These are phyloP conservation scores for Struthidea cinerea DNA, from an alignment of 2,113 vertebrate species.

Conservation along the genomic window DNA sequence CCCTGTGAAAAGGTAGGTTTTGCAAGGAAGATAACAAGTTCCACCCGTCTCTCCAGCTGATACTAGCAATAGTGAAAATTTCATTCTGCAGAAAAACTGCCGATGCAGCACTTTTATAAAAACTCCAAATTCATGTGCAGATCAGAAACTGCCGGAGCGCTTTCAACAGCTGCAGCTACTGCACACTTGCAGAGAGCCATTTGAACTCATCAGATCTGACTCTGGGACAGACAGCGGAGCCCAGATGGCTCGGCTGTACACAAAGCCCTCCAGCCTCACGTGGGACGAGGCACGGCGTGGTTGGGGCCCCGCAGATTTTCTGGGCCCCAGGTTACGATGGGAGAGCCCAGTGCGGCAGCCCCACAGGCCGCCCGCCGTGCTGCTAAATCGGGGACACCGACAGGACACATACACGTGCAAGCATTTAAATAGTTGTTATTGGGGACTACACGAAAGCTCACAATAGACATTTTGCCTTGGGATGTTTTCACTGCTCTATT, in stretches of 20 bases:
- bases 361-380: fast-evolving
- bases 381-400: fast-evolving
- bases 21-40: conserved; percentile 12
- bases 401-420: not conserved
- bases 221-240: not conserved
- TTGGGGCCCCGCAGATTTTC: not conserved
- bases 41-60: conserved; percentile 35
- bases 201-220: not conserved
- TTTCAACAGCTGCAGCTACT: conserved; percentile 45
- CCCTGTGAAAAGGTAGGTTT: conserved; percentile 18
- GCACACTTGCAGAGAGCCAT: not conserved
- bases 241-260: not conserved
- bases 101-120: conserved; percentile 42
- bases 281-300: not conserved
- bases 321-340: not conserved
- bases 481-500: conserved; percentile 12
- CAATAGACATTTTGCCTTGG: not conserved
- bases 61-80: conserved; percentile 45
- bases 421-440: not conserved
- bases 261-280: not conserved
- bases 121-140: conserved; percentile 15
- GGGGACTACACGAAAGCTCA: conserved; percentile 7
- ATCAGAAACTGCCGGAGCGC: not conserved
- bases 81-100: conserved; percentile 41
- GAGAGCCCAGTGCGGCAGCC: not conserved